Base-by-base conservation (phyloP, 2,888 invertebrate species). In the Drosophila helvetica region DNA sequence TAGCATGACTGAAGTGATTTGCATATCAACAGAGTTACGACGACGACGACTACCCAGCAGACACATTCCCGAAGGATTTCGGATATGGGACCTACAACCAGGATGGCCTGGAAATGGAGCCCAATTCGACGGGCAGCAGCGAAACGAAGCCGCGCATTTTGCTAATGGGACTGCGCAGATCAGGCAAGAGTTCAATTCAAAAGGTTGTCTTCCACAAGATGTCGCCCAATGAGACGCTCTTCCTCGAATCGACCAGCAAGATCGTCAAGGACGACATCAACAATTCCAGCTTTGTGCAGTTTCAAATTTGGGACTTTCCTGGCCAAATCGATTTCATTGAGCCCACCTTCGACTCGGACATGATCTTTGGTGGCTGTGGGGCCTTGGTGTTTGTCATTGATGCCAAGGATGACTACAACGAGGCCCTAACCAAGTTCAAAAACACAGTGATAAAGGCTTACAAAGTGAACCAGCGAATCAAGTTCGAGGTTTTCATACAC, bases 191-290 rank as follows among this genome's bases (percentile, higher is more conserved):
- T 57, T 99, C 99, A 0, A 99, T 99, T 90, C 98, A 99, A 91
- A 99, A 99, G 94, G 99, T 99, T 5, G 99, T 99, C n/a, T 99
- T 99, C 92, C 99, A 99, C 92, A 99, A 99, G 93, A 99, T 99
- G 98, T 98, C 99, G 2, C 99, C 99, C 1, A 99, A 99, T 93
- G 99, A 99, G 93, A 99, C 99, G 0, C 93, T 99, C 60, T 99
- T 99, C 91, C 93, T 99, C 76, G 99, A 99, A 92, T 98, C 98
- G 77, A 99, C 99, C 55, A 98, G 98, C 92, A 98, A 99, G 94
- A 98, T 99, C 81, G 97, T 98, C 3, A 99, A 98, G 93, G 99
- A 99, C 93, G 98, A 99, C 90, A 98, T 99, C 74, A 98, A 98
- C 86, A 98, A 98, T 92, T 94, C 94, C 80, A 92, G 99, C 88